Percentiles rank a stretch among this genome's conserved stretches.
These are phyloP conservation scores for Hydriomena furcata DNA, from an alignment of 2,888 invertebrate genomes.

Conservation along the genomic window DNA sequence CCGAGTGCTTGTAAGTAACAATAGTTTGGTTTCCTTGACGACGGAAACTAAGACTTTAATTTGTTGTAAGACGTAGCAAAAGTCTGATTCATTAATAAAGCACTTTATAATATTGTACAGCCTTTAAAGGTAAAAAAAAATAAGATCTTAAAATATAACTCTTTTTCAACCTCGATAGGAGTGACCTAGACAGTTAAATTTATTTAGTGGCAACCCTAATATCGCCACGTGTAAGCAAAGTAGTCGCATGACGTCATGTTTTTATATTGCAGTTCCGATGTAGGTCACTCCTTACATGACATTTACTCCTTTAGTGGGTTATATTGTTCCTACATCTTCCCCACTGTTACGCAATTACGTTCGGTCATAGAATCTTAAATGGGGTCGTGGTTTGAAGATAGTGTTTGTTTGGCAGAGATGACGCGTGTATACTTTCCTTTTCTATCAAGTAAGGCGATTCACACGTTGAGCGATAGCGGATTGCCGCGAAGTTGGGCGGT, in stretches of 20 bases:
- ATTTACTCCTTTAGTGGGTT: constrained; percentile 34
- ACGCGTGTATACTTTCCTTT: background rate
- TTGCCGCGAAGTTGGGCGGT: too few species aligned
- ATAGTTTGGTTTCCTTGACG: constrained; percentile 31
- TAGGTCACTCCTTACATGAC: constrained; percentile 51
- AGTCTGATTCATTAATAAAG: too few species aligned
- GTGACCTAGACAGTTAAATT: background rate
- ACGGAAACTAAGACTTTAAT: constrained; percentile 5
- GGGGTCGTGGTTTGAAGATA: constrained; percentile 37
- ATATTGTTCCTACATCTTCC: constrained; percentile 35
- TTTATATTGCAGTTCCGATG: constrained; percentile 52
- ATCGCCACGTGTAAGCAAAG: constrained; percentile 13
- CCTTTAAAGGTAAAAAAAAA: too few species aligned
- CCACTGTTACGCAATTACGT: constrained; percentile 57
- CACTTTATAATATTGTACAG: too few species aligned
- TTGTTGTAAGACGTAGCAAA: too few species aligned
- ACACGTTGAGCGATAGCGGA: too few species aligned
- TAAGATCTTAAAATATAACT: too few species aligned
- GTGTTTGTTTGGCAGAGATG: constrained; percentile 32
- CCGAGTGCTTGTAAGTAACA: constrained; percentile 40
- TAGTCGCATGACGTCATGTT: background rate
- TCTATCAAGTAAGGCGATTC: too few species aligned
- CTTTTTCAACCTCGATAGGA: too few species aligned
- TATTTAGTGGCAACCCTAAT: background rate
- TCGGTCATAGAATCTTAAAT: constrained; percentile 48